Evolutionary conservation across 2,888 invertebrate species (phyloP), one percentile per base, ranked within the genome.

Genomic region (Pardosa pseudoannulata): DNA sequence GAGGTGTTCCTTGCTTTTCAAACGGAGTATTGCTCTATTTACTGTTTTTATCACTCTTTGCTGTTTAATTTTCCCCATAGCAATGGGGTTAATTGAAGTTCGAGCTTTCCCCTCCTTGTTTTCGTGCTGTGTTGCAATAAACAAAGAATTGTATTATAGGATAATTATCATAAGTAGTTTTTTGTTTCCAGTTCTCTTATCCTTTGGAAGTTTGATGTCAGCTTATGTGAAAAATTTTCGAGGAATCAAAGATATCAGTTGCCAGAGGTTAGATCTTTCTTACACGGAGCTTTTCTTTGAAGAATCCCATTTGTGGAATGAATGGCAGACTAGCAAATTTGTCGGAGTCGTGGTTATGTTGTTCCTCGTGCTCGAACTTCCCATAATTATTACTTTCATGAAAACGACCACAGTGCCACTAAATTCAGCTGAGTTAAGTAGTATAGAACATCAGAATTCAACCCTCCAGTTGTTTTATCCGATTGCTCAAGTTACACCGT

Each of bases 211-310:
- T 19, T 46, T 87, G 32, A 5, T 80, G 5, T 36, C 19, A 16
- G 39, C 80, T 13, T 56, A 76, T 1, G 29, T 72, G 9, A 71
- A 71, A 32, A 87, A 75, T 27, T 80, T 65, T n/a, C 62, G 32
- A 29, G 71, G 29, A 5, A 71, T 79, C 9, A 64, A 62, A 46
- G 65, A 46, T 28, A 70, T 82, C 5, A 82, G 32, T n/a, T 29
- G 27, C 5, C 78, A 78, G 16, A 41, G 74, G 16, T 62, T 31
- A 0, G 73, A 87, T 7, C 9, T 82, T 23, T 79, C 81, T 11
- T 87, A 87, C 27, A 67, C 87, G 1, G 81, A 87, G 2, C 27
- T 87, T 16, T 87, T 87, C 28, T 87, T 87, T 11, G 79, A 87
- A 70, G 79, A 87, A 62, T 79, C 87, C 0, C 67, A 82, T 23